phyloP scores from a whole-genome alignment of 2,113 vertebrate species.

The Abramis brama region DNA sequence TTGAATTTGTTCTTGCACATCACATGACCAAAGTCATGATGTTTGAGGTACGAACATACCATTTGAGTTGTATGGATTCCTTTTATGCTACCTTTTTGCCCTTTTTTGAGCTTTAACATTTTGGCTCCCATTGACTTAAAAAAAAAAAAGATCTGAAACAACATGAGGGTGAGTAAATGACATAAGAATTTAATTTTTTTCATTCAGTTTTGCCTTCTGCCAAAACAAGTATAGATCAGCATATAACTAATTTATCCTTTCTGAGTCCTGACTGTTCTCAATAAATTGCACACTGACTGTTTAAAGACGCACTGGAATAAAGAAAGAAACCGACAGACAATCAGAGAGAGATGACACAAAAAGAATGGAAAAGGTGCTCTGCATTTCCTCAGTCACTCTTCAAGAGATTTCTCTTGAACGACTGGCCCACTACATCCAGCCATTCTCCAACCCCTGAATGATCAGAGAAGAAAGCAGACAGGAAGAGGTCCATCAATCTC shows the following conservation, averaged over 20 bases:
- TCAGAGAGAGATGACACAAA: constrained; percentile 7
- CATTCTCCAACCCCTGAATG: constrained; percentile 15
- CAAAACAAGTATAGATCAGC: constrained; percentile 18
- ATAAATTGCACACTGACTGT: constrained; percentile 41
- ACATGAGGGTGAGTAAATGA: not conserved
- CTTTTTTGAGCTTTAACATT: not conserved
- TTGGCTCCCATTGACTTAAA: not conserved
- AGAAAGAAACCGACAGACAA: not conserved
- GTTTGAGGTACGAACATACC: not conserved
- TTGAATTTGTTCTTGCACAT: not conserved
- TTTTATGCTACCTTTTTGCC: not conserved
- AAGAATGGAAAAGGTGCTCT: constrained; percentile 43
- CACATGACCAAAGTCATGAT: not conserved
- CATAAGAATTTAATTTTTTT: not conserved
- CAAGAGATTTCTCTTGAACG: constrained; percentile 36
- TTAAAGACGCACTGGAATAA: constrained; percentile 16
- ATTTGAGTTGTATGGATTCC: not conserved
- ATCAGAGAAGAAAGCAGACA: constrained; percentile 60
- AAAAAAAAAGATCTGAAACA: not conserved
- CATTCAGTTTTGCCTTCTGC: not conserved
- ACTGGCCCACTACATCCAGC: constrained; percentile 38
- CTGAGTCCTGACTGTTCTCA: constrained; percentile 17
- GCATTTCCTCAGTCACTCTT: constrained; percentile 61
- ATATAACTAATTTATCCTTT: constrained; percentile 28
- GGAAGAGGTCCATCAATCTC: constrained; percentile 69